These are phyloP conservation scores for Sebastes cheni DNA, from an alignment of 2,797 vertebrate species.

Conservation along the genomic window DNA sequence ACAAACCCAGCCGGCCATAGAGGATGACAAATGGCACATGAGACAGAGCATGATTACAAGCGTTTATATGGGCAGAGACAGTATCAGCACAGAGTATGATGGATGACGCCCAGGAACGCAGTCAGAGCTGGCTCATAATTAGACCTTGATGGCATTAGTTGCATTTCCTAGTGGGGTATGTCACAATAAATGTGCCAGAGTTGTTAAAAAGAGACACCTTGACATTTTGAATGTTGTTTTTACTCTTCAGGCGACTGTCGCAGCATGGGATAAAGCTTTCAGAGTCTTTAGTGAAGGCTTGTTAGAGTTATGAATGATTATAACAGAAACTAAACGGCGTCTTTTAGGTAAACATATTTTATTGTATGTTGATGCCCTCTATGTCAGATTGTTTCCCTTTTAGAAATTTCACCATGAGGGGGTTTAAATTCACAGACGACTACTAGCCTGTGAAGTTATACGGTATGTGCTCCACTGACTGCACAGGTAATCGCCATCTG, in stretches of 20 bases:
- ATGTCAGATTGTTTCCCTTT: background rate
- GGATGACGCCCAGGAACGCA: constrained; percentile 61
- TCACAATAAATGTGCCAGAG: constrained; percentile 61
- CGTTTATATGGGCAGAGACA: constrained; percentile 61
- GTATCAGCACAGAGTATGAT: constrained; percentile 68
- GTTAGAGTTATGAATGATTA: constrained; percentile 1
- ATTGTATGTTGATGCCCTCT: background rate
- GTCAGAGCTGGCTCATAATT: constrained; percentile 69
- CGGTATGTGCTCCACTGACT: background rate
- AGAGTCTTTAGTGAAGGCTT: background rate
- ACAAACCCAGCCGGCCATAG: constrained; percentile 44
- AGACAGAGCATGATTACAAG: constrained; percentile 63
- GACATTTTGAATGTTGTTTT: constrained; percentile 39
- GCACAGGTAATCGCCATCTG: constrained; percentile 29
- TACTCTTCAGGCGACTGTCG: constrained; percentile 12
- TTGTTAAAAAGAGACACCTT: constrained; percentile 57
- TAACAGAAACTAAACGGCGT: background rate
- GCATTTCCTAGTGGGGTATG: constrained; percentile 63
- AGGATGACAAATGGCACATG: constrained; percentile 73
- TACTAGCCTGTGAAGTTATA: background rate
- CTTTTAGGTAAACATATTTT: background rate
- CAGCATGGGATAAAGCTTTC: background rate
- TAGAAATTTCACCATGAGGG: background rate
- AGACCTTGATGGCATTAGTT: constrained; percentile 67
- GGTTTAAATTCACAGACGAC: background rate